Evolutionary conservation across 2,113 vertebrate genomes (phyloP), one percentile per base, ranked within the genome.

Genomic region (Ophiodon elongatus): DNA sequence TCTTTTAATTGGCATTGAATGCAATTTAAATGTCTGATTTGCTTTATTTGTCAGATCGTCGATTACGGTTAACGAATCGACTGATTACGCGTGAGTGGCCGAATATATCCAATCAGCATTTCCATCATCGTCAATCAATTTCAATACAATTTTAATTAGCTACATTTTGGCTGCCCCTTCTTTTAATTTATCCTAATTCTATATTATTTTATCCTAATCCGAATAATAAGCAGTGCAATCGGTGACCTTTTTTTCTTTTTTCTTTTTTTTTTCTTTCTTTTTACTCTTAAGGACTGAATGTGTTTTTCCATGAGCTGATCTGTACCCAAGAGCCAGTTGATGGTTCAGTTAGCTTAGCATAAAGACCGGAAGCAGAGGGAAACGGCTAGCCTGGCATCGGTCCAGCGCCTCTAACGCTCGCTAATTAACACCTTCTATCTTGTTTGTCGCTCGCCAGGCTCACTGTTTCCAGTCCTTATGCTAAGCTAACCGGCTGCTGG

Each of bases 61-160:
- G 23, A 76, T 84, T 19, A 43, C 39, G 45, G 60, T 63, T 71
- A 57, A 25, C 41, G 31, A 39, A 68, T 79, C 56, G 25, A 50
- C 66, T 17, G 57, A 59, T 63, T 10, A 33, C 17, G 6, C 37
- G 41, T 15, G 41, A 67, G 35, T 31, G 11, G 52, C 25, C 3
- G 14, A 84, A 37, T 52, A 66, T 47, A 41, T 73, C 37, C 63
- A 74, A 83, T 87, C 79, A 82, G 81, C 65, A 27, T 65, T 67
- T 70, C 59, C 84, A 66, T 80, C 82, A 78, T 73, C 45, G 10
- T 39, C 8, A 37, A 57, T 85, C 60, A 65, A 31, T 75, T 39
- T 76, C 66, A 72, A 21, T 83, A 62, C 35, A 15, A 19, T 31
- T 79, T 68, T 64, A 77, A 59, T 84, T 59, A 81, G 47, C 35